Evolutionary conservation across 2,113 vertebrate genomes (phyloP).

Genomic region (Zeus faber): DNA sequence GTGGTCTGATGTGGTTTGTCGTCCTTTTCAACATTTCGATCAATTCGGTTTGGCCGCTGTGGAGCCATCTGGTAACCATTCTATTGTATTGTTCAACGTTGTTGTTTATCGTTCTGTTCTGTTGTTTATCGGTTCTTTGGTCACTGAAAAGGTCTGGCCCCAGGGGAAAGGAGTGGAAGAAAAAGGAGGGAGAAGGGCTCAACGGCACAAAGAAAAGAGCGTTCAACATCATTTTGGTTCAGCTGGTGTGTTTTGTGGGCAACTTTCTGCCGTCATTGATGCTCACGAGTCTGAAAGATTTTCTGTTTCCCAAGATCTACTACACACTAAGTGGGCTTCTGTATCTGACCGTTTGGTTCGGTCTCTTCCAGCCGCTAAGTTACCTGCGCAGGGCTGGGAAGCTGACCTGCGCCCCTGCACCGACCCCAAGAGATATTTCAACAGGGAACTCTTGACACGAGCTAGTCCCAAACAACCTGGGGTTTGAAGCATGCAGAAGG

Average conservation of each 20-base stretch:
- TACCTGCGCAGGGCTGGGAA: neutral
- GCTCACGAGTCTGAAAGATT: neutral
- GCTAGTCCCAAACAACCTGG: too few species aligned
- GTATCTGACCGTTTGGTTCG: neutral
- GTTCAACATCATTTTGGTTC: neutral
- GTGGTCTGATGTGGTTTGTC: neutral
- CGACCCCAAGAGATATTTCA: too few species aligned
- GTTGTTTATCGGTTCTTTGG: neutral
- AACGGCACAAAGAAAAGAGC: conserved; percentile 3
- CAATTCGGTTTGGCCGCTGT: neutral
- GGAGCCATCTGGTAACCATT: neutral
- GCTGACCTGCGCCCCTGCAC: neutral
- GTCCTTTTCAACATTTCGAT: neutral
- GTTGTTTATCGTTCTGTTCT: neutral
- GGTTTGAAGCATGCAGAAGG: too few species aligned
- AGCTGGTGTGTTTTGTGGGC: neutral
- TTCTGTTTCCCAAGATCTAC: neutral
- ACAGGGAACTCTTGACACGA: too few species aligned
- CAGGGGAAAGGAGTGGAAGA: neutral
- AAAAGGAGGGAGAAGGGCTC: neutral
- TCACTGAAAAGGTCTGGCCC: neutral
- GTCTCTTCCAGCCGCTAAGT: neutral
- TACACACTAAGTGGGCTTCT: neutral
- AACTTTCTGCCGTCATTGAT: neutral
- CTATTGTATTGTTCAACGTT: neutral